Evolutionary conservation across 2,888 invertebrate species (phyloP), one percentile per base, ranked within the genome.

Genomic region (Eupithecia subfuscata): DNA sequence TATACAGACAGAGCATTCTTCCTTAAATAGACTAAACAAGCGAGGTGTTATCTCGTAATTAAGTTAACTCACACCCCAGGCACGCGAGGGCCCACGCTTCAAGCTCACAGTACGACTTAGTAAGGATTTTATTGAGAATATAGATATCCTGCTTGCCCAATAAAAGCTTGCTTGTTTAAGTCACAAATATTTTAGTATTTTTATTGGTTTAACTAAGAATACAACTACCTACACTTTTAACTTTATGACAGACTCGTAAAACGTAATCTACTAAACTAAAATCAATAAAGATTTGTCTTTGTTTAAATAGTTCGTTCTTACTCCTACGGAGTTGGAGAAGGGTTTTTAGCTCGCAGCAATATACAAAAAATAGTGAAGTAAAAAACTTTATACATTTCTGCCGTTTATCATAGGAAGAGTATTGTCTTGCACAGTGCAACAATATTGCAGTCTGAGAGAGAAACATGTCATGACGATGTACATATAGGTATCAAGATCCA

Each of bases 1-100:
- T 64, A 69, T n/a, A 70, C n/a, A 56, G 14, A 70, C n/a, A 56
- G 14, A 68, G 45, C 30, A 76, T 25, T 40, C 67, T 74, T 74
- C 77, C 77, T 72, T 75, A 75, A 72, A 74, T 73, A 71, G 73
- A 71, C 76, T 11, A 56, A 69, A 72, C 72, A 77, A 70, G 73
- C 72, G 72, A 56, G 40, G 8, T 84, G 81, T 83, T 83, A 79
- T 79, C 78, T 79, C 83, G 84, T 88, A 90, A 90, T 90, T 89
- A 90, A 89, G 83, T 84, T 81, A 85, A 85, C 84, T 79, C 81
- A 69, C 56, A 34, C 34, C 37, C 84, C 83, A 83, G 77, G 86
- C 71, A 81, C 80, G 75, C 74, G 76, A 60, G 78, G 75, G 80
- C 86, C 84, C 82, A 86, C 86, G 85, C 85, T 81, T 60, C 11